These are phyloP conservation scores for Hystrix brachyura DNA, from an alignment of 2,113 vertebrate genomes.

Conservation along the genomic window DNA sequence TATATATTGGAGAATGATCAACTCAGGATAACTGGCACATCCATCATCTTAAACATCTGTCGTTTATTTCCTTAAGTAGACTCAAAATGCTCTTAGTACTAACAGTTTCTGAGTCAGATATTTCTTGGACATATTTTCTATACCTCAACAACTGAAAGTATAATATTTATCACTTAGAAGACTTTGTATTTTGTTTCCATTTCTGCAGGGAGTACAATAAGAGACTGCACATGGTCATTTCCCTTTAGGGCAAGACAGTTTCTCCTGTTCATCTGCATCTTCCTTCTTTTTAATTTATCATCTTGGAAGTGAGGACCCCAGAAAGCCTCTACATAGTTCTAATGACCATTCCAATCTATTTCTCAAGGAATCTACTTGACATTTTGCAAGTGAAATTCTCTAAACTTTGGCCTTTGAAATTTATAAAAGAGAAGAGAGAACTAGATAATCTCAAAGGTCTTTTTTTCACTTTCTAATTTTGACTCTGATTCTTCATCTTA, in stretches of 20 bases:
- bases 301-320: not conserved
- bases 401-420: not conserved
- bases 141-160: constrained; percentile 76
- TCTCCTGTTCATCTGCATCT: not conserved
- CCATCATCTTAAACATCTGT: not conserved
- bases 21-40: not conserved
- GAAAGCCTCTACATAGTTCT: not conserved
- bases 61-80: not conserved
- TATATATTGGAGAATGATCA: not conserved
- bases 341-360: not conserved
- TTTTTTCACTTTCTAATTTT: not conserved
- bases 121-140: constrained; percentile 80
- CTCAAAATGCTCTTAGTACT: constrained; percentile 48
- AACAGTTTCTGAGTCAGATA: constrained; percentile 81
- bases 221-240: not conserved
- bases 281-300: not conserved
- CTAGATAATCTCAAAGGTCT: not conserved
- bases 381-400: constrained; percentile 9
- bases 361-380: not conserved
- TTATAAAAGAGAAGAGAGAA: not conserved
- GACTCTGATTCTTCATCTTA: not conserved
- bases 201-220: not conserved
- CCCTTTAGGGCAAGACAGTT: not conserved
- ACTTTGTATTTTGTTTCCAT: constrained; percentile 77
- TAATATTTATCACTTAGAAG: constrained; percentile 81